A percentile compares a stretch with the other conserved stretches of the same genome.
Conservation (phyloP, 2,113 vertebrate genomes). For the Phyllostomus discolor region DNA sequence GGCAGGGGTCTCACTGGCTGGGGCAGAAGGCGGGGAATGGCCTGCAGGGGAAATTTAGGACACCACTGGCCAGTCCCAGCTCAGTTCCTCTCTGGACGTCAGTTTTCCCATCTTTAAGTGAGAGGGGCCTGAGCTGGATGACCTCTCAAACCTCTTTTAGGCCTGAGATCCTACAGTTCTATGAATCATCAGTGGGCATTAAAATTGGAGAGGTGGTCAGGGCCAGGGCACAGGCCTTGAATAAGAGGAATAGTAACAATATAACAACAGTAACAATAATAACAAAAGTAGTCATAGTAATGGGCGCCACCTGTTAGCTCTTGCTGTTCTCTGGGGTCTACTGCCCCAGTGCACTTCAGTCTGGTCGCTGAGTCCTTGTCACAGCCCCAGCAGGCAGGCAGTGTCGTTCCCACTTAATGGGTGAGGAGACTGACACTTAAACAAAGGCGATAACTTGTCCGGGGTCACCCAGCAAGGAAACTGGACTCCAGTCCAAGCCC, state of each 20-base stretch:
- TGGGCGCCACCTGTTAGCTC: neutral
- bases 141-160: neutral
- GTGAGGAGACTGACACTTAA: neutral
- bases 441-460: neutral
- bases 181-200: neutral
- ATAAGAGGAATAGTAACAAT: neutral
- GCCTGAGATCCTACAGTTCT: neutral
- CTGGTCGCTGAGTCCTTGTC: neutral
- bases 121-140: neutral
- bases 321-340: neutral
- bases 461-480: neutral
- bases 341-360: neutral
- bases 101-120: neutral
- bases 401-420: neutral
- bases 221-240: neutral
- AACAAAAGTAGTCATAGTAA: neutral
- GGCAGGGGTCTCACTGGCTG: neutral
- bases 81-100: neutral
- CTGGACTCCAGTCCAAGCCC: neutral
- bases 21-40: neutral
- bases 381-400: neutral
- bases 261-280: too few species aligned
- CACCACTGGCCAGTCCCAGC: neutral
- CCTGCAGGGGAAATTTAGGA: neutral
- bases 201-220: neutral